These are phyloP conservation scores for Aldrovandia affinis DNA, from an alignment of 2,797 vertebrate species.

Conservation along the genomic window DNA sequence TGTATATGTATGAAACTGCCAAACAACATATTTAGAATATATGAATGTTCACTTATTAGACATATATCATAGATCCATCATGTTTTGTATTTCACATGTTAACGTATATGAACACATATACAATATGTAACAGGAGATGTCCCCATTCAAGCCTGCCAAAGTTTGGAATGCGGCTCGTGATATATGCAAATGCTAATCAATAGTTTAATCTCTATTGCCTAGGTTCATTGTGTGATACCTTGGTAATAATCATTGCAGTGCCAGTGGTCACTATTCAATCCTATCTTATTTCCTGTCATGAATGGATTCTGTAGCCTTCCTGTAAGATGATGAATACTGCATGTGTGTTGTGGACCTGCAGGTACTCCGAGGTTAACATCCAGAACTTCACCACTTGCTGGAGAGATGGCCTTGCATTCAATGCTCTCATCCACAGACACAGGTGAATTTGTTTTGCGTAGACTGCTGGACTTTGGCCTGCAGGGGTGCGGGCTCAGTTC, in stretches of 20 bases:
- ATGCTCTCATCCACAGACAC: slow-evolving; percentile 94
- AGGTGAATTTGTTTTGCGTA: slow-evolving; percentile 68
- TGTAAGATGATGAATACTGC: background rate
- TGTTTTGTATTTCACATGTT: background rate
- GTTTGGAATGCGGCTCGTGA: no score
- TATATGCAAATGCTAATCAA: no score
- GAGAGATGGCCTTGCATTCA: slow-evolving; percentile 93
- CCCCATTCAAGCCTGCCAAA: no score
- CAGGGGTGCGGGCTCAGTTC: no score
- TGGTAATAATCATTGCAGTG: background rate
- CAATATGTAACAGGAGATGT: no score
- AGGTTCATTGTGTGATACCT: background rate
- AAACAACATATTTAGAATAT: no score
- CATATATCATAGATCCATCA: no score
- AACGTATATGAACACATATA: background rate
- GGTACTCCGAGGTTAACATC: slow-evolving; percentile 93
- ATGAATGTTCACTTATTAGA: no score
- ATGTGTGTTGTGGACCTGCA: slow-evolving; percentile 48
- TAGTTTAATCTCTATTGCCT: background rate
- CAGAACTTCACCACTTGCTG: slow-evolving; percentile 98
- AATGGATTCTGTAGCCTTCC: background rate
- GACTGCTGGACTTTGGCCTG: background rate
- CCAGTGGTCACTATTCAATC: background rate
- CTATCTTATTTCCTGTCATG: background rate
- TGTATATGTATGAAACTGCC: no score